A percentile compares a stretch with the other conserved stretches of the same genome.
These are phyloP conservation scores for Embiotoca jacksoni DNA, from an alignment of 2,113 vertebrate genomes.

Conservation along the genomic window DNA sequence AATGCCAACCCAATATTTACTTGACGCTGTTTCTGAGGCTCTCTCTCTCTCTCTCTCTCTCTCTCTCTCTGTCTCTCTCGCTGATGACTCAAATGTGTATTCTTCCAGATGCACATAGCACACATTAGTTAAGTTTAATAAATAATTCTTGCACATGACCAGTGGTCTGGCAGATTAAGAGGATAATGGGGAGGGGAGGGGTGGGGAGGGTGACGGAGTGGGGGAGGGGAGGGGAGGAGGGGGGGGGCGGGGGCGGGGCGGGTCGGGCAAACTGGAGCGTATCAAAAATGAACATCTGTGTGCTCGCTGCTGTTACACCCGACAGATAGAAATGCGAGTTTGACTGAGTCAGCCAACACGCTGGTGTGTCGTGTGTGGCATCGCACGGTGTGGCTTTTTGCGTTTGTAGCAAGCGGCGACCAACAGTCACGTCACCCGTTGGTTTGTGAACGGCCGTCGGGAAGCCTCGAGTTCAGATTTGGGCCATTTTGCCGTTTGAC, in stretches of 20 bases:
- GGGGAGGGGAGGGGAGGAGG: too few species aligned
- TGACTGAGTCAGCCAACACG: constrained; percentile 19
- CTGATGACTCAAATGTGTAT: constrained; percentile 36
- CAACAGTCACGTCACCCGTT: too few species aligned
- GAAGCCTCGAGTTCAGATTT: too few species aligned
- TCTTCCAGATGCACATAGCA: constrained; percentile 26
- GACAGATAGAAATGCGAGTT: constrained; percentile 9
- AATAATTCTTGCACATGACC: constrained; percentile 49
- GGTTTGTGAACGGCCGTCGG: too few species aligned
- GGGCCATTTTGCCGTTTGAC: too few species aligned
- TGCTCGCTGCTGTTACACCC: constrained; percentile 9
- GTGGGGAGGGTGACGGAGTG: too few species aligned
- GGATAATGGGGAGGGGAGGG: background rate
- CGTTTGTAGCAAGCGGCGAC: too few species aligned
- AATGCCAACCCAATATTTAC: constrained; percentile 50
- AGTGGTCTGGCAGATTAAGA: constrained; percentile 16
- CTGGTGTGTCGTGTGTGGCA: background rate
- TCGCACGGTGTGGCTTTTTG: background rate
- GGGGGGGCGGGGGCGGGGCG: too few species aligned
- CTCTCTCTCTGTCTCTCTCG: too few species aligned
- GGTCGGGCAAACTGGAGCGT: constrained; percentile 7
- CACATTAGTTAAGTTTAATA: constrained; percentile 54
- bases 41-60: background rate
- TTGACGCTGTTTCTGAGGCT: constrained; percentile 16
- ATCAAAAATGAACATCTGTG: constrained; percentile 53